phyloP scores from a whole-genome alignment of 2,113 vertebrate species.

The Ptyas mucosa region DNA sequence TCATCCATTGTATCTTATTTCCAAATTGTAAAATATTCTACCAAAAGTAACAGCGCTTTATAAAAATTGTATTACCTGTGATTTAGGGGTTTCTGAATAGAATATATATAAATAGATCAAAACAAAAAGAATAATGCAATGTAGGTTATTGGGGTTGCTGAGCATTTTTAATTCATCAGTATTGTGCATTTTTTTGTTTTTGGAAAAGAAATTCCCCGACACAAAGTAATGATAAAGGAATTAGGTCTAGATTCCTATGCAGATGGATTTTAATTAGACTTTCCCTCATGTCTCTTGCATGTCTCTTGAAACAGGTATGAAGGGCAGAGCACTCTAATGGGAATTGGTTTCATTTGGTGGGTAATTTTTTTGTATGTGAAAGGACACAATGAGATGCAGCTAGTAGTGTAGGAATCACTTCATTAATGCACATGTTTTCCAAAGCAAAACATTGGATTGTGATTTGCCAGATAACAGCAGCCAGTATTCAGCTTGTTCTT shows the following conservation, averaged over 20 bases:
- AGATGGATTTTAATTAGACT: neutral
- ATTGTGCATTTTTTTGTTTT: neutral
- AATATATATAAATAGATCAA: neutral
- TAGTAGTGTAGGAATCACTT: neutral
- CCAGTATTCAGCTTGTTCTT: neutral
- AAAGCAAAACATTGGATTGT: neutral
- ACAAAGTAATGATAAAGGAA: neutral
- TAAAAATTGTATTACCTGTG: neutral
- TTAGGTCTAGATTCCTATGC: neutral
- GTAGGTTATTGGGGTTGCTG: neutral
- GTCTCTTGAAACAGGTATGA: neutral
- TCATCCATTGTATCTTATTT: neutral
- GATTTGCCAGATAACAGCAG: constrained; percentile 8
- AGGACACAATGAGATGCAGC: neutral
- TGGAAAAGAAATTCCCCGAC: neutral
- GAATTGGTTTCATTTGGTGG: neutral
- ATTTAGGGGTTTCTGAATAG: neutral
- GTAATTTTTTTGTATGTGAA: neutral
- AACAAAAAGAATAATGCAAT: neutral
- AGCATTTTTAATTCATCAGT: neutral
- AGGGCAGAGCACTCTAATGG: neutral
- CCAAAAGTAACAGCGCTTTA: neutral
- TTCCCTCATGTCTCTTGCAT: neutral
- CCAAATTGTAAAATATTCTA: neutral
- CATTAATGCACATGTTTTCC: neutral